A percentile compares a stretch with the other conserved stretches of the same genome.
phyloP scores from a whole-genome alignment of 2,113 vertebrate species.

The Fregata magnificens region DNA sequence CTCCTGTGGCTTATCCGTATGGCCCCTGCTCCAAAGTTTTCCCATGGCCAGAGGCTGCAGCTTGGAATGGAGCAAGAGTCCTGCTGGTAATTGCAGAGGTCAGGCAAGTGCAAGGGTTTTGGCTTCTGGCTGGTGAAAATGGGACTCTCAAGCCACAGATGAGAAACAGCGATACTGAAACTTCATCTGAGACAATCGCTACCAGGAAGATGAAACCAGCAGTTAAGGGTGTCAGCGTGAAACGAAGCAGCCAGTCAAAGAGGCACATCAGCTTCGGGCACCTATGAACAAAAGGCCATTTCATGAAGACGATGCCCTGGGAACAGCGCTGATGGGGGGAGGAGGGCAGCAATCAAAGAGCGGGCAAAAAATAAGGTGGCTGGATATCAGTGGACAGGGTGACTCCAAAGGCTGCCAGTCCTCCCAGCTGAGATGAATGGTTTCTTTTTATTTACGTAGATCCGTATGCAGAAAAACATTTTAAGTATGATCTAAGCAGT shows the following conservation, averaged over 20 bases:
- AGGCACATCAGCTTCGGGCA: background rate
- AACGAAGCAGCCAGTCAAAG: conserved; percentile 20
- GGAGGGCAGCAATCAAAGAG: conserved; percentile 45
- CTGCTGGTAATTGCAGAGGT: background rate
- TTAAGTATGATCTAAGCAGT: conserved; percentile 44
- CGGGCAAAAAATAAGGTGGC: conserved; percentile 41
- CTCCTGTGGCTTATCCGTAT: background rate
- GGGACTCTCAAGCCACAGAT: background rate
- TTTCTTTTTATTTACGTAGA: conserved; percentile 48
- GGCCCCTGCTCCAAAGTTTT: background rate
- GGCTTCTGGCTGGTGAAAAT: conserved; percentile 15
- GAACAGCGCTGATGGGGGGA: conserved; percentile 19
- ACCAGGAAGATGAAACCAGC: conserved; percentile 60
- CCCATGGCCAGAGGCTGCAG: background rate
- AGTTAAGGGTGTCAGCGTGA: conserved; percentile 31
- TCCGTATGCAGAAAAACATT: conserved; percentile 46
- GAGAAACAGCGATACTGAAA: conserved; percentile 56
- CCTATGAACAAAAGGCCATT: conserved; percentile 33
- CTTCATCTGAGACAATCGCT: conserved; percentile 22
- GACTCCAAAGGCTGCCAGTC: conserved; percentile 33
- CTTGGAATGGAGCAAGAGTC: background rate
- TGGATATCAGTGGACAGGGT: conserved; percentile 41
- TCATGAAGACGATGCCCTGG: conserved; percentile 29
- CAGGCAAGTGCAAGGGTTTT: conserved; percentile 32
- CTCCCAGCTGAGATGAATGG: conserved; percentile 50